Base-by-base conservation (phyloP, 2,888 invertebrate species). In the Smittia aterrima region DNA sequence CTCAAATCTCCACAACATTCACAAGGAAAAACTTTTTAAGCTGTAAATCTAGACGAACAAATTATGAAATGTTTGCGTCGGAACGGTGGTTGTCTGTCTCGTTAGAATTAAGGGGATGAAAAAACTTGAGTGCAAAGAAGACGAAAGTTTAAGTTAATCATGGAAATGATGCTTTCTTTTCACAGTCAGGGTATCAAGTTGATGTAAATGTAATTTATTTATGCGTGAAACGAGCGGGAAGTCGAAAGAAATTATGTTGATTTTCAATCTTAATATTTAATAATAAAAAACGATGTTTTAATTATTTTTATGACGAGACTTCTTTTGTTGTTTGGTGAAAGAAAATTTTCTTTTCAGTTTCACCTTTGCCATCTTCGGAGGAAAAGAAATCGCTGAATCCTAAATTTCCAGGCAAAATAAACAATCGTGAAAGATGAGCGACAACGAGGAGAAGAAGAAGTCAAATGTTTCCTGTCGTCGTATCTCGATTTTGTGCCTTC, bases 201-300 rank as follows among this genome's bases (percentile, higher is more conserved):
- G 47, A 47, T 47, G 47, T 47, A 47, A 47, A 47, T 47, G 47
- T 47, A 47, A 47, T 47, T 47, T 47, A 47, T 47, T 47, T 47
- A 47, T 47, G 11, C 47, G 16, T 47, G 47, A 47, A 47, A 47
- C 16, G 47, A 47, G 16, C n/a, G 1, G 3, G 11, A 47, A 6
- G 47, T 13, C 2, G 11, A 47, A 11, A 6, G 16, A 47, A 47
- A 47, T 47, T 47, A 47, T 6, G 47, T 47, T 32, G 32, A 32
- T 47, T 47, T 47, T 47, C n/a, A 47, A 47, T 47, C 47, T n/a
- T 47, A 47, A 38, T 38, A 38, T 38, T 38, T 7, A 47, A 47
- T 47, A 47, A 16, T 47, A 47, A 47, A 58, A 58, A 47, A 47
- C 7, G 16, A n/a, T 47, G 47, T n/a, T 13, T 47, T 58, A 58